Conservation (phyloP, 1,140 invertebrate genomes). For the Chrysopa pallens region DNA sequence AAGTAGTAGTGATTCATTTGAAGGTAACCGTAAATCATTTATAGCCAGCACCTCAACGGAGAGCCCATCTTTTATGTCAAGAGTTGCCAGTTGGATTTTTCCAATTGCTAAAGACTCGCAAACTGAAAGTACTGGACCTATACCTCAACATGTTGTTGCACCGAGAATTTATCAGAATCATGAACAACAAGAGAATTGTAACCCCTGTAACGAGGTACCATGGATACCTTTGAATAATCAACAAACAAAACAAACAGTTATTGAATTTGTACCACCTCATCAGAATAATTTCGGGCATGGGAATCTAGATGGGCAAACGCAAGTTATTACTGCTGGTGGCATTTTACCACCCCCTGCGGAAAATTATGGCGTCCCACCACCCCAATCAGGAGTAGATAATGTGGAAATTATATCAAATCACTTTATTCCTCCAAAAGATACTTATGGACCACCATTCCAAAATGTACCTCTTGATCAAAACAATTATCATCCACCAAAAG, state of each 20-base stretch:
- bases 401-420: constrained; percentile 1
- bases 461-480: no score
- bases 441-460: constrained; percentile 1
- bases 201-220: constrained; percentile 54
- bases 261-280: constrained; percentile 13
- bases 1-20: no score
- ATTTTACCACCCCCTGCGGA: constrained; percentile 7
- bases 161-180: constrained; percentile 4
- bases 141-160: neutral
- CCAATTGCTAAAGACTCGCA: neutral
- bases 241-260: constrained; percentile 13
- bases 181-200: constrained; percentile 31
- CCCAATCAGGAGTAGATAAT: constrained; percentile 2
- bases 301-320: constrained; percentile 9
- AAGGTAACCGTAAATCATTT: no score
- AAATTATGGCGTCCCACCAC: constrained; percentile 19
- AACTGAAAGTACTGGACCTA: neutral
- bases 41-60: neutral
- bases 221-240: constrained; percentile 50
- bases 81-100: neutral
- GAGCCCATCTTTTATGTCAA: neutral
- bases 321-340: constrained; percentile 5
- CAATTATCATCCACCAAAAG: no score
- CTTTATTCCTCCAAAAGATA: constrained; percentile 8
- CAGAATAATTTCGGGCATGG: constrained; percentile 4